Evolutionary conservation across 2,797 vertebrate genomes (phyloP).

Genomic region (Cetoscarus ocellatus): DNA sequence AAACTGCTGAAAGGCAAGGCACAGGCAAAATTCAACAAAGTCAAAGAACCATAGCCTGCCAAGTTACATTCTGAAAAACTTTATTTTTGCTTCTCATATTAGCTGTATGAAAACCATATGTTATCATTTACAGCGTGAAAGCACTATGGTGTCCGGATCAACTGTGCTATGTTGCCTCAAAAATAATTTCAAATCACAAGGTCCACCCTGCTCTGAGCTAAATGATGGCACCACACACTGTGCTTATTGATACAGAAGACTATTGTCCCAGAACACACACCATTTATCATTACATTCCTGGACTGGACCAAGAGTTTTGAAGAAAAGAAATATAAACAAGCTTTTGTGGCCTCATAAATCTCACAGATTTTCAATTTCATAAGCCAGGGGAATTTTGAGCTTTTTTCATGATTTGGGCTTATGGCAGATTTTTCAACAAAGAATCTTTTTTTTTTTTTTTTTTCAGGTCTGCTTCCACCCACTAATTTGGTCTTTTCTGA

Average conservation of each 20-base stretch:
- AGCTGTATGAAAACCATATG: constrained; percentile 33
- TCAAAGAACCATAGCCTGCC: constrained; percentile 10
- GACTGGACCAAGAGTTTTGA: background rate
- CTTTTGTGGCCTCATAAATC: background rate
- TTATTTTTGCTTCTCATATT: constrained; percentile 20
- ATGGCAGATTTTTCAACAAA: constrained; percentile 11
- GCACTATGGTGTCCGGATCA: constrained; percentile 24
- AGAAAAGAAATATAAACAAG: background rate
- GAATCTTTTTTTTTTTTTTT: constrained; percentile 42
- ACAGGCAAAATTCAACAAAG: too few species aligned
- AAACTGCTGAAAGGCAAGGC: constrained; percentile 31
- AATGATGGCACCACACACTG: constrained; percentile 21
- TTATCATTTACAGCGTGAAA: constrained; percentile 41
- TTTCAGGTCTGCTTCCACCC: constrained; percentile 89
- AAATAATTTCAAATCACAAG: constrained; percentile 18
- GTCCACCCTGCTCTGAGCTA: constrained; percentile 4
- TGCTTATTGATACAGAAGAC: constrained; percentile 21
- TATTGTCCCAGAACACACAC: constrained; percentile 24
- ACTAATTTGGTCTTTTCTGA: constrained; percentile 90
- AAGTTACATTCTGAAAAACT: constrained; percentile 32
- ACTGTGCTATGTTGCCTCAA: constrained; percentile 26
- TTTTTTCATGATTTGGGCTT: background rate
- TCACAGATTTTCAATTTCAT: background rate
- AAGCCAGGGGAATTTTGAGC: background rate
- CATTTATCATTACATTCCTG: constrained; percentile 15